A percentile compares a stretch with the other conserved stretches of the same genome.
phyloP scores from a whole-genome alignment of 2,797 vertebrate genomes.

The Liasis olivaceus region DNA sequence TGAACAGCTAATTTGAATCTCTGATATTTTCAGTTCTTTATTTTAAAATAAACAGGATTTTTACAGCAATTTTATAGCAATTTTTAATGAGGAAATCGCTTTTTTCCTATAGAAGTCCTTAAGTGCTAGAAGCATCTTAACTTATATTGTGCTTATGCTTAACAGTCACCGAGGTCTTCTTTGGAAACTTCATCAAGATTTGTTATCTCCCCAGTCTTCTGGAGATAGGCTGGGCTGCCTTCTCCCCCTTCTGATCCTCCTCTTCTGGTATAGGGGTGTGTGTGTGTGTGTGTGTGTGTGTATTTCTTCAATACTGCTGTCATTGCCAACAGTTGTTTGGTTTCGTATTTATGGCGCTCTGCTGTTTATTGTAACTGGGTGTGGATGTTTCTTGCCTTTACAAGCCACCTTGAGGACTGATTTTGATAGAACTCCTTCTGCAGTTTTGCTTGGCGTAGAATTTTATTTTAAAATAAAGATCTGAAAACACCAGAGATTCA shows the following conservation, averaged over 20 bases:
- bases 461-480: background rate
- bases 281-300: background rate
- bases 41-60: background rate
- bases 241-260: background rate
- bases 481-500: background rate
- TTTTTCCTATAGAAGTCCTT: background rate
- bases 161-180: background rate
- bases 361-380: background rate
- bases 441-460: background rate
- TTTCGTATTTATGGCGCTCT: background rate
- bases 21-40: background rate
- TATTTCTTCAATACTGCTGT: background rate
- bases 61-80: too few species aligned
- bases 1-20: background rate
- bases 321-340: background rate
- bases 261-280: background rate
- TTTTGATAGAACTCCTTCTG: background rate
- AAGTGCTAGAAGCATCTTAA: background rate
- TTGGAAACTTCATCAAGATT: background rate
- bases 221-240: too few species aligned
- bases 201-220: background rate
- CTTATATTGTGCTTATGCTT: background rate
- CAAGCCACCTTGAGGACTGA: background rate
- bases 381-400: background rate
- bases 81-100: background rate